Conservation (phyloP, 2,113 vertebrate species). For the Copsychus sechellarum region DNA sequence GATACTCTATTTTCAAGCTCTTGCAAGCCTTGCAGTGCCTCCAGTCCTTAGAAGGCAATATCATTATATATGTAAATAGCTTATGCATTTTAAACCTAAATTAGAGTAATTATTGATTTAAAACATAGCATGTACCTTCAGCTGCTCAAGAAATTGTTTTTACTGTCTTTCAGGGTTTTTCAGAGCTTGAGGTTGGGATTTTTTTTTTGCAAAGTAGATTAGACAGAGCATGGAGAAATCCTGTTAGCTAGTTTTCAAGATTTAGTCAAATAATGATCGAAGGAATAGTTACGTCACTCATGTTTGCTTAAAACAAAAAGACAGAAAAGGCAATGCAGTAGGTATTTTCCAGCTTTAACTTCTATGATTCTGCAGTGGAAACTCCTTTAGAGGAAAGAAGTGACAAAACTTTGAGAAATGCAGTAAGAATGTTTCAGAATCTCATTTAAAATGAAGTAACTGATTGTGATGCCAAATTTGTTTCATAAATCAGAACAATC, state of each 20-base stretch:
- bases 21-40: neutral
- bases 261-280: neutral
- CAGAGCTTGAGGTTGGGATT: fast-evolving
- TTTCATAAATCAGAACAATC: neutral
- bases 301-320: neutral
- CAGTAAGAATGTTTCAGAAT: neutral
- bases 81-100: neutral
- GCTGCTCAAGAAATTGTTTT: neutral
- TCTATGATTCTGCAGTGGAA: neutral
- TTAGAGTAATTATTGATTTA: neutral
- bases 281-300: neutral
- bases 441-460: neutral
- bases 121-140: neutral
- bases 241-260: neutral
- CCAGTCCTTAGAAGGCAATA: neutral
- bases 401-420: neutral
- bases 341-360: neutral
- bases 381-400: neutral
- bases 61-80: neutral
- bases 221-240: neutral
- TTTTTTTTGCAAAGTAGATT: neutral
- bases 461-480: neutral
- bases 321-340: neutral
- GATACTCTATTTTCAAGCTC: neutral
- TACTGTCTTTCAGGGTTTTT: neutral